Base-by-base conservation (phyloP, 2,797 vertebrate genomes). In the Chanos chanos region DNA sequence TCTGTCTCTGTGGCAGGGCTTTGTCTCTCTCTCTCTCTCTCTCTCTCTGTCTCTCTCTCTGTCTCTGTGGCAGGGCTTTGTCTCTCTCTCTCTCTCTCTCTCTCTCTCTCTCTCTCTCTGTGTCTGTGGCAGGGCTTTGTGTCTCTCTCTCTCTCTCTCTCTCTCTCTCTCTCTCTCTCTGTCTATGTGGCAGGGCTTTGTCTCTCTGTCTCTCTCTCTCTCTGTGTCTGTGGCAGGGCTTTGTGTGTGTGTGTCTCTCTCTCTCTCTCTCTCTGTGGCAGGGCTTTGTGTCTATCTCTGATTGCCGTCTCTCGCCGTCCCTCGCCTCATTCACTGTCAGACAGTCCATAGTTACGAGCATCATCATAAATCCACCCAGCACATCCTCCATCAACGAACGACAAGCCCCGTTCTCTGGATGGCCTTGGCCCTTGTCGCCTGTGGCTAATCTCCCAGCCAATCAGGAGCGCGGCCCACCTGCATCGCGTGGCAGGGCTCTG, bases 281-380 rank as follows among this genome's bases (percentile, higher is more conserved):
- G n/a, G n/a, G n/a, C 13, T 36, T 25, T 54, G 51, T 50, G 22
- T 50, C 43, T 57, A 53, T 33, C 33, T 61, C 61, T 66, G 69
- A 69, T 68, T 59, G 41, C 57, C n/a, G 55, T 64, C 50, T 52
- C 45, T 66, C 82, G 77, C 77, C 80, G 81, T 76, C 64, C 71
- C 56, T 49, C 47, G 65, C 54, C 79, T 76, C 74, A 75, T 79
- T 81, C 77, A 71, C 71, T 81, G 79, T 58, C 76, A 78, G 71
- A 65, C 68, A 66, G 68, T 74, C 70, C 71, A 72, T 81, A 83
- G 81, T 85, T 68, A 81, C 75, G 75, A 64, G 76, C 76, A 83
- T 81, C 82, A 81, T 81, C 72, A 84, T 74, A 73, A 81, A 73
- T 77, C 75, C 70, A 60, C 69, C 43, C 80, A 80, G 79, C 78